Percentiles rank a stretch among this genome's conserved stretches.
Evolutionary conservation across 2,797 vertebrate genomes (phyloP).

Genomic region (Cichlasoma orientale): DNA sequence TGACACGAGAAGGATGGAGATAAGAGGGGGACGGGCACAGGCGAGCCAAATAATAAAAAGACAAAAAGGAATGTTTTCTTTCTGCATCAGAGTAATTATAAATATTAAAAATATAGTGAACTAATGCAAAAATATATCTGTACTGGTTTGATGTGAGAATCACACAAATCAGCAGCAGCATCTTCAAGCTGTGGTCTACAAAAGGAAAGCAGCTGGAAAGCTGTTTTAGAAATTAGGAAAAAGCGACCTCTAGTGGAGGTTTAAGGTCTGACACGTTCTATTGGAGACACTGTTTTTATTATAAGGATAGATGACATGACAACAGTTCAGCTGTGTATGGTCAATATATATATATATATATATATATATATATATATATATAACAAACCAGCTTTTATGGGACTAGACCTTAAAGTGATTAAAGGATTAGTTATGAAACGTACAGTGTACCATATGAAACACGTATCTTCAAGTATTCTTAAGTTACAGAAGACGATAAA

Average conservation of each 20-base stretch:
- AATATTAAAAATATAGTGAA: background rate
- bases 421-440: background rate
- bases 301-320: background rate
- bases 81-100: conserved; percentile 6
- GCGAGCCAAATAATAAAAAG: conserved; percentile 11
- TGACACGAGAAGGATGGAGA: conserved; percentile 23
- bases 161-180: conserved; percentile 3
- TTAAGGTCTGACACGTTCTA: background rate
- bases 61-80: background rate
- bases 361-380: background rate
- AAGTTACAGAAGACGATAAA: background rate
- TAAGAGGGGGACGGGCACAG: conserved; percentile 1
- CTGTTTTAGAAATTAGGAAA: conserved; percentile 6
- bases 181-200: background rate
- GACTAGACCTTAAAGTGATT: background rate
- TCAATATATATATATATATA: background rate
- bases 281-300: background rate
- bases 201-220: conserved; percentile 5
- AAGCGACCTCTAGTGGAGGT: conserved; percentile 51
- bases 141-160: conserved; percentile 7
- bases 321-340: background rate
- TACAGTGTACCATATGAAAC: too few species aligned
- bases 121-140: background rate
- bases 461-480: too few species aligned
- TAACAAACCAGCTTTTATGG: background rate